Evolutionary conservation across 2,888 invertebrate species (phyloP).

Genomic region (Eubasilissa splendida): DNA sequence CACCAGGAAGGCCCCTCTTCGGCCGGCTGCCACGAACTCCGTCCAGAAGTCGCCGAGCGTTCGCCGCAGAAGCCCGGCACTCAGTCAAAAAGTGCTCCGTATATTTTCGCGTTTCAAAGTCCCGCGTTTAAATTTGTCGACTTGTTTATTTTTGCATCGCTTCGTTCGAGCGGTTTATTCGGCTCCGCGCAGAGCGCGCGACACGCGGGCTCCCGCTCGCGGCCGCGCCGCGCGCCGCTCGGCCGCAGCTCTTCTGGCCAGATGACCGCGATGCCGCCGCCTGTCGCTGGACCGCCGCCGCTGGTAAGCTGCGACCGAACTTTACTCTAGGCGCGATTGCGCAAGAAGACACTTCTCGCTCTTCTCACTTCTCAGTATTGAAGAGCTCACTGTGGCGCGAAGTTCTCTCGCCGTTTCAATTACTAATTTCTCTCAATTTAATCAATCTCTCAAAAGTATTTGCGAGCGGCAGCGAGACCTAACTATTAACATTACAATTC

Average conservation of each 20-base stretch:
- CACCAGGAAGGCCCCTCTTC: slow-evolving; percentile 52
- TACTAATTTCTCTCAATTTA: too few relatives aligned
- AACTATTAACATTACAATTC: too few relatives aligned
- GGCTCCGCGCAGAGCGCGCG: neutral
- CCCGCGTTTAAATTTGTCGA: neutral
- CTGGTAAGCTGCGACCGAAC: neutral
- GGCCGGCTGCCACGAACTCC: slow-evolving; percentile 31
- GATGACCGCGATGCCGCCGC: slow-evolving; percentile 13
- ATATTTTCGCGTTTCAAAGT: neutral
- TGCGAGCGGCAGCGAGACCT: too few relatives aligned
- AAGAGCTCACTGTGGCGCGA: too few relatives aligned
- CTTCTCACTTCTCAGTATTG: too few relatives aligned
- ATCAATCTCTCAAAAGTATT: too few relatives aligned
- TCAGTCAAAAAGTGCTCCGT: slow-evolving; percentile 11
- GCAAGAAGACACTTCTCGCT: too few relatives aligned
- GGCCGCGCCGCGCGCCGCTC: slow-evolving; percentile 2
- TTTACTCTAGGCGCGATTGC: too few relatives aligned
- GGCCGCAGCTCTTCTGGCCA: slow-evolving; percentile 30
- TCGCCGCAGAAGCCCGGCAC: slow-evolving; percentile 25
- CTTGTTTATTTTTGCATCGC: slow-evolving; percentile 11
- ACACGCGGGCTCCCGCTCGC: slow-evolving; percentile 11
- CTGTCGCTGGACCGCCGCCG: neutral
- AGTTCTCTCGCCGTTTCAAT: too few relatives aligned
- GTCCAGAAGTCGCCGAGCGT: slow-evolving; percentile 29
- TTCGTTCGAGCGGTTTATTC: neutral